Evolutionary conservation across 2,888 invertebrate species (phyloP).

Genomic region (Nysson spinosus): DNA sequence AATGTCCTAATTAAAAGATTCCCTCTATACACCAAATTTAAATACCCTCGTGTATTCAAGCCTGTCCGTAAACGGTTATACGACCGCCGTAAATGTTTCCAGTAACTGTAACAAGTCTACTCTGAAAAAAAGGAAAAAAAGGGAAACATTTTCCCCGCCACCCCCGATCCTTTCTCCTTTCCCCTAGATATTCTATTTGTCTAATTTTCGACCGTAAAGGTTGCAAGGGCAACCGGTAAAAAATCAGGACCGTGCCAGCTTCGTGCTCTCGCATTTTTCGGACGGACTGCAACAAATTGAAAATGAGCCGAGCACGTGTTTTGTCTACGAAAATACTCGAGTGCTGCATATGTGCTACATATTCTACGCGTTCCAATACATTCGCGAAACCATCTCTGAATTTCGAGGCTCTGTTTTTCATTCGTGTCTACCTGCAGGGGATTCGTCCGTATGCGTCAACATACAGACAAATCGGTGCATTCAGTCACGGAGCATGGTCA

Average conservation of each 20-base stretch:
- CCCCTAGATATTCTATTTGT: neutral
- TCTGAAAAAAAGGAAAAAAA: no score
- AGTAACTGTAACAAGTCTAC: no score
- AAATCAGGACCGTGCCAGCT: conserved; percentile 16
- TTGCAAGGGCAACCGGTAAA: conserved; percentile 17
- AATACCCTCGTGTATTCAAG: no score
- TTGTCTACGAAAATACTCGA: conserved; percentile 19
- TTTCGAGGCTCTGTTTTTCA: no score
- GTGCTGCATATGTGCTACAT: neutral
- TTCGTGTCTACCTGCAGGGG: neutral
- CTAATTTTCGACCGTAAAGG: conserved; percentile 20
- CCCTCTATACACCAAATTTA: no score
- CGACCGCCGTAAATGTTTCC: no score
- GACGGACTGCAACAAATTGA: conserved; percentile 46
- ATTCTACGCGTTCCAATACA: neutral
- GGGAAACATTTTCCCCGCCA: neutral
- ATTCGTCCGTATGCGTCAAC: conserved; percentile 3
- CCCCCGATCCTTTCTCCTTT: neutral
- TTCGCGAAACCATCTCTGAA: no score
- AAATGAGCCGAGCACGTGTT: conserved; percentile 37
- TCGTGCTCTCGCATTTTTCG: conserved; percentile 43
- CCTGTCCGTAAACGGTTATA: no score
- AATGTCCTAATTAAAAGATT: no score
- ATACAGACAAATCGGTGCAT: conserved; percentile 45
- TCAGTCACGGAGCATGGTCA: conserved; percentile 61